Base-by-base conservation (phyloP, 2,797 vertebrate genomes). In the Smutsia gigantea region DNA sequence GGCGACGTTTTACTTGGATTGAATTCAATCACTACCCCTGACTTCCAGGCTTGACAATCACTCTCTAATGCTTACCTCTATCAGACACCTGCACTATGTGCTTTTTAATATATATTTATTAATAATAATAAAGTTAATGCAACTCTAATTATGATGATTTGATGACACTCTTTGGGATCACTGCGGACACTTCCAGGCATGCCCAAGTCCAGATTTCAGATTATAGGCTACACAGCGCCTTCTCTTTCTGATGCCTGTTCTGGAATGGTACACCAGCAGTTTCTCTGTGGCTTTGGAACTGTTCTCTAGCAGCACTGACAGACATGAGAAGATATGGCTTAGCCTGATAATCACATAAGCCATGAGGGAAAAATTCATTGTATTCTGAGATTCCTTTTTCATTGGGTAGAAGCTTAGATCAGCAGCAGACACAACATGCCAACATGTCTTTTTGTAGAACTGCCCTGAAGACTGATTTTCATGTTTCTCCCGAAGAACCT, bases 391-490 rank as follows among this genome's bases (percentile, higher is more conserved):
- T 57, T 42, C 64, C 74, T 93, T 74, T 79, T 87, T 25, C 64
- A 13, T 11, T 53, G 49, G 42, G 18, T 59, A 3, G 71, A 96
- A 93, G 87, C 64, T 85, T 75, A 87, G 74, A 83, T 90, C 92
- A 86, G 69, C 78, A 89, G 68, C 51, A 69, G 55, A 42, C 5
- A 39, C 37, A n/a, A 55, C 66, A 61, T 7, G 27, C 15, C n/a
- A n/a, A n/a, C n/a, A n/a, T n/a, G n/a, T n/a, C 94, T 10, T 90
- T 90, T 74, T 85, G 68, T 12, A 75, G 64, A 88, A 85, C 74
- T 68, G 46, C 86, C 64, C 82, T 66, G 49, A 87, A 96, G 78
- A 91, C 63, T 17, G 86, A 79, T 37, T 87, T 91, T 71, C 14
- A 9, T 83, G 27, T 83, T 84, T 83, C 53, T 87, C 68, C 72